phyloP scores from a whole-genome alignment of 2,797 vertebrate species.

The Xiphorhynchus erythropygius region DNA sequence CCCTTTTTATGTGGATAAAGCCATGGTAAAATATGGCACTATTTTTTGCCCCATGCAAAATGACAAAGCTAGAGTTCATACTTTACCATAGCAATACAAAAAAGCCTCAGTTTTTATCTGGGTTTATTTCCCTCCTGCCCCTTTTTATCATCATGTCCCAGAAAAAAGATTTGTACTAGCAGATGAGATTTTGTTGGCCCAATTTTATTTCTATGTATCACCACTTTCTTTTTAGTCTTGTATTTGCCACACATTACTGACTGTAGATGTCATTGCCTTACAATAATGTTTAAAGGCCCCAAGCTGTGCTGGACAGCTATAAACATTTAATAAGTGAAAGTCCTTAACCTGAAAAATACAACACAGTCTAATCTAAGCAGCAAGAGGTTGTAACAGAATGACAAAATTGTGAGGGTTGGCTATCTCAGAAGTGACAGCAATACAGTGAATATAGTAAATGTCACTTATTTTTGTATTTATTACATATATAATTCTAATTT shows the following conservation, averaged over 20 bases:
- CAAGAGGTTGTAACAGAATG: background rate
- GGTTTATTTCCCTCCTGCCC: rapidly evolving
- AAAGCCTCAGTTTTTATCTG: background rate
- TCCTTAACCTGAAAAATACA: background rate
- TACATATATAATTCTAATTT: background rate
- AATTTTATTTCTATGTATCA: background rate
- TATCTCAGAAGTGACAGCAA: background rate
- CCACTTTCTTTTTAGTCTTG: background rate
- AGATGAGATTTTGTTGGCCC: background rate
- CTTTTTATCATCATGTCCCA: background rate
- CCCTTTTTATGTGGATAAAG: background rate
- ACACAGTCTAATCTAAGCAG: background rate
- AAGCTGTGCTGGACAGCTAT: background rate
- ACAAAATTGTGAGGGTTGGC: background rate
- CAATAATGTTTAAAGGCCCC: background rate
- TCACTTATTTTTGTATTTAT: background rate
- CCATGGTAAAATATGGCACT: background rate
- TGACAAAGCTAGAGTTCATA: background rate
- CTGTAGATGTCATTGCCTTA: background rate
- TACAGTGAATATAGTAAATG: background rate
- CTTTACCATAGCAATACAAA: background rate
- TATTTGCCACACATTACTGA: background rate
- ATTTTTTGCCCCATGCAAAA: background rate
- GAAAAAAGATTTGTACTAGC: background rate
- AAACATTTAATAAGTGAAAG: background rate